Evolutionary conservation across 2,888 invertebrate species (phyloP).

Genomic region (Ptilodon capucinus): DNA sequence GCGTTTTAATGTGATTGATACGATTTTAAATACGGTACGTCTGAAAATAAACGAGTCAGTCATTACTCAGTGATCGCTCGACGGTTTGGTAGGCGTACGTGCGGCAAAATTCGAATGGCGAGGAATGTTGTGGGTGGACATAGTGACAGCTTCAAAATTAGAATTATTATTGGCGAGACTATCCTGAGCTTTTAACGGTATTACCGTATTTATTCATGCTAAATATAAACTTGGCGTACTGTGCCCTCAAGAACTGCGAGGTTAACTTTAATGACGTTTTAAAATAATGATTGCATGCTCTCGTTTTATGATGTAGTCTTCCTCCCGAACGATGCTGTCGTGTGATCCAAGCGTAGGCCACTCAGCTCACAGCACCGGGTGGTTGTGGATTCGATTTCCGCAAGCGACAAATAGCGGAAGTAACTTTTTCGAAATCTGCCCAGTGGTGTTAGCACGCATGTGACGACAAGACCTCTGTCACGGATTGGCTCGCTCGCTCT

Average conservation of each 20-base stretch:
- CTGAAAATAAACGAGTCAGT: not conserved
- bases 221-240: slow-evolving; percentile 27
- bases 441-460: too few species aligned
- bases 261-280: slow-evolving; percentile 14
- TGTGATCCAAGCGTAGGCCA: too few species aligned
- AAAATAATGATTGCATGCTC: slow-evolving; percentile 4
- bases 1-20: not conserved
- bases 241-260: slow-evolving; percentile 16
- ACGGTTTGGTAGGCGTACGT: not conserved
- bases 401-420: too few species aligned
- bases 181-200: slow-evolving; percentile 32
- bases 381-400: too few species aligned
- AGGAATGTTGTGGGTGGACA: slow-evolving; percentile 36
- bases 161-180: slow-evolving; percentile 36
- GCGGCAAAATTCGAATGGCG: slow-evolving; percentile 25
- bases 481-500: too few species aligned
- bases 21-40: not conserved
- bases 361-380: too few species aligned
- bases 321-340: too few species aligned
- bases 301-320: too few species aligned
- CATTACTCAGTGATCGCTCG: too few species aligned
- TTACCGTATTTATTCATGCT: slow-evolving; percentile 34
- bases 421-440: too few species aligned
- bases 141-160: slow-evolving; percentile 37
- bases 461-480: too few species aligned